phyloP scores from a whole-genome alignment of 2,797 vertebrate genomes.

The Clarias fuscus region DNA sequence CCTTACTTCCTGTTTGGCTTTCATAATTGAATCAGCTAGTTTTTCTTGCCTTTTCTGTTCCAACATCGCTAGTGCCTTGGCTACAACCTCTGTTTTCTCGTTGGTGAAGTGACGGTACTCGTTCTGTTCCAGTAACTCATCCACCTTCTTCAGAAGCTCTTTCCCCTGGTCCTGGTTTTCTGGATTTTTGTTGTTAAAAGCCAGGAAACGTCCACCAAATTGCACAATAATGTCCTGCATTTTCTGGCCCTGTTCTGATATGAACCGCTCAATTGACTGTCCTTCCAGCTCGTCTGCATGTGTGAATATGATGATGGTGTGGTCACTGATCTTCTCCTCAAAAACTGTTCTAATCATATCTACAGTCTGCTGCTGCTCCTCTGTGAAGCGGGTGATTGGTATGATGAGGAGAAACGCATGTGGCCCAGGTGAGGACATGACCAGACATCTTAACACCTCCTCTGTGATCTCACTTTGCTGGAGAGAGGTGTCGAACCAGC shows the following conservation, averaged over 20 bases:
- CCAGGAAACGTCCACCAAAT: conserved; percentile 36
- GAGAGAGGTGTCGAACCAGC: no score
- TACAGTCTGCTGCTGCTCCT: no score
- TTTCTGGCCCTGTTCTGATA: conserved; percentile 23
- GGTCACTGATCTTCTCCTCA: neutral
- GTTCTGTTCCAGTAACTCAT: conserved; percentile 17
- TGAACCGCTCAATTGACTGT: conserved; percentile 24
- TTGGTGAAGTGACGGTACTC: conserved; percentile 21
- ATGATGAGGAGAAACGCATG: no score
- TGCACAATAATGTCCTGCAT: conserved; percentile 21
- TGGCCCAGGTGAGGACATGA: no score
- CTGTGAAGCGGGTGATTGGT: no score
- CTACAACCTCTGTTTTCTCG: neutral
- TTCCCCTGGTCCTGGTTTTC: conserved; percentile 38
- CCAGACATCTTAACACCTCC: no score
- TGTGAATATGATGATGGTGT: no score
- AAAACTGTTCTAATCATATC: no score
- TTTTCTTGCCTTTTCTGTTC: neutral
- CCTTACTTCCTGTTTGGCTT: neutral
- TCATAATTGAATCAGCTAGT: neutral
- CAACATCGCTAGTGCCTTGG: neutral
- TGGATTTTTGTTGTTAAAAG: conserved; percentile 44
- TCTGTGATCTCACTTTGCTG: no score
- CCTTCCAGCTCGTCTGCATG: no score
- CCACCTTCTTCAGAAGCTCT: conserved; percentile 38